Evolutionary conservation across 2,797 vertebrate species (phyloP).

Genomic region (Phataginus tricuspis): DNA sequence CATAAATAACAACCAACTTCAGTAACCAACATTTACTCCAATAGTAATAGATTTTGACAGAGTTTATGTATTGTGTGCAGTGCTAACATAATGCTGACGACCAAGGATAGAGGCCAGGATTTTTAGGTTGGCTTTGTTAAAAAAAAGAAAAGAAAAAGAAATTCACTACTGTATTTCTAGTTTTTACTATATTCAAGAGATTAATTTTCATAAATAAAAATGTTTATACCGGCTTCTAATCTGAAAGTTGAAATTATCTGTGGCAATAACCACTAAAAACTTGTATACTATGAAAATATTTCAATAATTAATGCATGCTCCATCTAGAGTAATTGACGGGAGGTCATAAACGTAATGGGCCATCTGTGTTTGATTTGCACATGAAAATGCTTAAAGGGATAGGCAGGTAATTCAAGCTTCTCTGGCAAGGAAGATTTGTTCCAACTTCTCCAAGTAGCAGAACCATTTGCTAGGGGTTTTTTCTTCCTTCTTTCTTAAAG

Average conservation of each 20-base stretch:
- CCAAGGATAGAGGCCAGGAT: slow-evolving; percentile 69
- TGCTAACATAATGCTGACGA: slow-evolving; percentile 80
- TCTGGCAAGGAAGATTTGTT: slow-evolving; percentile 76
- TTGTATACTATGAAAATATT: slow-evolving; percentile 87
- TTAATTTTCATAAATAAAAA: slow-evolving; percentile 84
- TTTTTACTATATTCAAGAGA: slow-evolving; percentile 81
- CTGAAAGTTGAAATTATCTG: slow-evolving; percentile 87
- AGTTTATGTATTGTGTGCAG: slow-evolving; percentile 77
- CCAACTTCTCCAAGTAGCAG: slow-evolving; percentile 69
- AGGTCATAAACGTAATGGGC: slow-evolving; percentile 87
- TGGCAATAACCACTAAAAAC: slow-evolving; percentile 83
- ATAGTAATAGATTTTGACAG: slow-evolving; percentile 85
- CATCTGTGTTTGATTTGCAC: slow-evolving; percentile 89
- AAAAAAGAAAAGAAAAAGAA: slow-evolving; percentile 31
- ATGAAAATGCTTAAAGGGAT: slow-evolving; percentile 86
- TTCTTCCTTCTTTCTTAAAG: background rate
- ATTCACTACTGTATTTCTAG: slow-evolving; percentile 57
- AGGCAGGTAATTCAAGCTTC: slow-evolving; percentile 86
- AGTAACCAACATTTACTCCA: slow-evolving; percentile 86
- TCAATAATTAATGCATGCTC: slow-evolving; percentile 88
- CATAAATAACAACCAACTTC: slow-evolving; percentile 85
- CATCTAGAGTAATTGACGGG: slow-evolving; percentile 88
- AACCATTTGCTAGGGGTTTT: background rate
- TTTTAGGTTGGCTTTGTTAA: slow-evolving; percentile 12
- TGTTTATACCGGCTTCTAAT: slow-evolving; percentile 80